A percentile compares a stretch with the other conserved stretches of the same genome.
Evolutionary conservation across 1,140 invertebrate genomes (phyloP).

Genomic region (Diploscapter pachys): DNA sequence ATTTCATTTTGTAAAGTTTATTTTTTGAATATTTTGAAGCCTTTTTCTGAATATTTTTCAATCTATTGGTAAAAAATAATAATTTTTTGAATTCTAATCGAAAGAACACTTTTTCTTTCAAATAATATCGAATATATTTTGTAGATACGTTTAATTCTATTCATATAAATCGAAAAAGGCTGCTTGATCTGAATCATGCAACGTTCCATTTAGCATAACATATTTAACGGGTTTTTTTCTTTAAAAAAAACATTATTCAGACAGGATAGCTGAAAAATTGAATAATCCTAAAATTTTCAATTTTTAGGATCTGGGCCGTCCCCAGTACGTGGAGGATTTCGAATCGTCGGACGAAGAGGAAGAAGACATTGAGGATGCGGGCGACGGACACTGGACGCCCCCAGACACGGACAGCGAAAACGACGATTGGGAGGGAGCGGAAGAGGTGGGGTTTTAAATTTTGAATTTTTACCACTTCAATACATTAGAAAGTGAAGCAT

Average conservation of each 20-base stretch:
- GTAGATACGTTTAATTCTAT: too few relatives aligned
- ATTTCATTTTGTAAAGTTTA: too few relatives aligned
- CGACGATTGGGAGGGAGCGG: slow-evolving; percentile 43
- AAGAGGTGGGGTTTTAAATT: slow-evolving; percentile 3
- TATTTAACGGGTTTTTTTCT: not conserved
- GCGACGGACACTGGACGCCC: slow-evolving; percentile 30
- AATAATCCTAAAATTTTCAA: not conserved
- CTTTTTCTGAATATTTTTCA: too few relatives aligned
- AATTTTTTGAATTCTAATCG: too few relatives aligned
- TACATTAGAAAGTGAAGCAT: too few relatives aligned
- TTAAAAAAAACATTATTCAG: too few relatives aligned
- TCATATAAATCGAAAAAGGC: too few relatives aligned
- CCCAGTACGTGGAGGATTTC: slow-evolving; percentile 57
- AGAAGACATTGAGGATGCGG: slow-evolving; percentile 42
- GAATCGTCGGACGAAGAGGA: slow-evolving; percentile 58
- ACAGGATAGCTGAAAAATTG: too few relatives aligned
- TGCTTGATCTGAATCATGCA: not conserved
- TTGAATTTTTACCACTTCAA: too few relatives aligned
- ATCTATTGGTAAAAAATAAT: not conserved
- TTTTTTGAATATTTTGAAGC: too few relatives aligned
- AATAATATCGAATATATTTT: too few relatives aligned
- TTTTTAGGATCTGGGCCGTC: slow-evolving; percentile 26
- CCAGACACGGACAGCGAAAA: slow-evolving; percentile 33
- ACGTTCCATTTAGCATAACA: not conserved
- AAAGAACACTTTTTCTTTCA: too few relatives aligned